Evolutionary conservation across 2,888 invertebrate genomes (phyloP).

Genomic region (Siphlonurus alternatus): DNA sequence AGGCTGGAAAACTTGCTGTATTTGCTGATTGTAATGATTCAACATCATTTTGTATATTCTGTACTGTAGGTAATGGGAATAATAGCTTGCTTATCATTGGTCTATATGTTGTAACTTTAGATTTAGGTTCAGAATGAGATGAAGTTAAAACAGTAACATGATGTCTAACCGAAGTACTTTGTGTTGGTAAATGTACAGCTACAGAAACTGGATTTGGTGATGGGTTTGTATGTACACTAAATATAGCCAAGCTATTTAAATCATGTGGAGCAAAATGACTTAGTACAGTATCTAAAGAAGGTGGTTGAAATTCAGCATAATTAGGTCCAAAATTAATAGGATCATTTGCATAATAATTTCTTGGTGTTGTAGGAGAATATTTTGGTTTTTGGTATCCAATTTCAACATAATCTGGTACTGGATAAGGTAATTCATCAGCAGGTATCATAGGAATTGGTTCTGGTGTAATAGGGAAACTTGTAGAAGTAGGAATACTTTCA

Average conservation of each 20-base stretch:
- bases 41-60: background rate
- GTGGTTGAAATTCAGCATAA: background rate
- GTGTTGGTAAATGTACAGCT: background rate
- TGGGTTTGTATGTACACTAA: background rate
- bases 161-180: background rate
- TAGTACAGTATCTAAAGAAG: background rate
- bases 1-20: background rate
- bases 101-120: background rate
- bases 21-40: background rate
- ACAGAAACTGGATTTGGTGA: background rate
- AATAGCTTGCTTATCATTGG: slow-evolving; percentile 1
- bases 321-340: too few relatives aligned
- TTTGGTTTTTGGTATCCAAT: background rate
- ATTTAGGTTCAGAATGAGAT: background rate
- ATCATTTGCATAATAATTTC: background rate
- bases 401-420: background rate
- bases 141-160: background rate
- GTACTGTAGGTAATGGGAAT: background rate
- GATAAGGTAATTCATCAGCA: background rate
- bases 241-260: background rate
- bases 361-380: background rate
- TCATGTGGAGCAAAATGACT: background rate
- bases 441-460: background rate
- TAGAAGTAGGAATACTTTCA: background rate
- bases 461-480: background rate